Base-by-base conservation (phyloP, 2,113 vertebrate genomes). In the Lampris megalopsis region DNA sequence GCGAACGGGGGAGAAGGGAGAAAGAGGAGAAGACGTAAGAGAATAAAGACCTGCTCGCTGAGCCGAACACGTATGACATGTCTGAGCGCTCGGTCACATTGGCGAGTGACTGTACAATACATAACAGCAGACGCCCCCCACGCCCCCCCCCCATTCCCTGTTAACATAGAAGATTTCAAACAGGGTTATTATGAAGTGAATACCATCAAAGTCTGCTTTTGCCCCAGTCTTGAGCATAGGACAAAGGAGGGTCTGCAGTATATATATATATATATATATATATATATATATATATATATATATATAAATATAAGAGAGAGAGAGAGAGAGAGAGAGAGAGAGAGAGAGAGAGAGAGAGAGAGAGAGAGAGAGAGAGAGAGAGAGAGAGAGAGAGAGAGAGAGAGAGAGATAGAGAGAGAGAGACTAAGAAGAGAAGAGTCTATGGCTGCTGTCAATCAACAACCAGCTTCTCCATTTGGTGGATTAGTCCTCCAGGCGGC, bases 401-500 rank as follows among this genome's bases (percentile, higher is more conserved):
- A 57, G 63, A 75, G 60, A 69, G 54, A 83, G 78, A 70, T 78
- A 73, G 63, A 75, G 68, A 81, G 75, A 77, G 71, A 67, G 13
- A 1, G 68, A 60, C 64, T 42, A 65, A 63, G 24, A 63, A 50
- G 75, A 40, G 6, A 11, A 35, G 70, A 76, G 83, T 89, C 81
- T 35, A 85, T 84, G 67, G 71, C 74, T 65, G 86, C 67, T 85
- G 86, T 89, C 89, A 87, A 83, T 88, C 87, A 88, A 71, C 80
- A 61, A 91, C 84, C 42, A 80, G 88, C 91, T 86, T 84, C 83
- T 84, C 83, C 80, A 82, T 89, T 90, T 83, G 85, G 73, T 62
- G 79, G 90, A 92, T 89, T 86, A 90, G 82, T 70, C 68, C 66
- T 79, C 69, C 60, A 79, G 81, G 77, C 79, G 79, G 76, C 59